Evolutionary conservation across 2,888 invertebrate species (phyloP).

Genomic region (Lobophora halterata): DNA sequence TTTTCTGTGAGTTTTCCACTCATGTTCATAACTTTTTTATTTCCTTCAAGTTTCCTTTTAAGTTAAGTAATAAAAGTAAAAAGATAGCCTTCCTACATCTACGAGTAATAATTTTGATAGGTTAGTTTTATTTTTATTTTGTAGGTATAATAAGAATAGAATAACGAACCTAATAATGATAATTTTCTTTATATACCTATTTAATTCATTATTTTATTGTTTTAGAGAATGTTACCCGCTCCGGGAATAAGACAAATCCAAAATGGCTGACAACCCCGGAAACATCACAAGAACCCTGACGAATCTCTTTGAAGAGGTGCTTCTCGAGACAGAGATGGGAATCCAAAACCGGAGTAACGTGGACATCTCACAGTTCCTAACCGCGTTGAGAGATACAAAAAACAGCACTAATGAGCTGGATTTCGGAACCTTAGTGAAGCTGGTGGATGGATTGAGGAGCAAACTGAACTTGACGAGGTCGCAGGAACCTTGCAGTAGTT

Average conservation of each 20-base stretch:
- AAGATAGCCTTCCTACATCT: too few relatives aligned
- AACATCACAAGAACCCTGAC: slow-evolving; percentile 68
- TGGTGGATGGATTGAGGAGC: slow-evolving; percentile 62
- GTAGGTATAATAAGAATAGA: too few relatives aligned
- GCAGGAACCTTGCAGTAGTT: slow-evolving; percentile 59
- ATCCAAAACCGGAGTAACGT: slow-evolving; percentile 56
- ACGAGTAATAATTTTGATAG: too few relatives aligned
- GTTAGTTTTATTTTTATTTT: too few relatives aligned
- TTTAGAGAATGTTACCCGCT: too few relatives aligned
- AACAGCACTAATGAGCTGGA: slow-evolving; percentile 61
- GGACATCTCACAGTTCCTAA: slow-evolving; percentile 59
- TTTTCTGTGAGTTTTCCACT: too few relatives aligned
- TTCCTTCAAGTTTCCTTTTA: too few relatives aligned
- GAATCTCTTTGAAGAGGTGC: slow-evolving; percentile 66
- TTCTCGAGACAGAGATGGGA: slow-evolving; percentile 54
- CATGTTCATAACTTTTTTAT: too few relatives aligned
- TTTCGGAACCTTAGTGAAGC: slow-evolving; percentile 62
- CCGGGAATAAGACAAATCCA: slow-evolving; percentile 18
- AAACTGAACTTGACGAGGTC: slow-evolving; percentile 60
- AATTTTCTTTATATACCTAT: too few relatives aligned
- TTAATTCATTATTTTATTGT: too few relatives aligned
- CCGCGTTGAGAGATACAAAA: slow-evolving; percentile 52
- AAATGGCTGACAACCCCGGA: slow-evolving; percentile 54
- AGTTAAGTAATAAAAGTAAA: too few relatives aligned
- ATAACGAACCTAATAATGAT: too few relatives aligned